Conservation (phyloP, 2,888 invertebrate genomes). For the Amaurobius ferox region DNA sequence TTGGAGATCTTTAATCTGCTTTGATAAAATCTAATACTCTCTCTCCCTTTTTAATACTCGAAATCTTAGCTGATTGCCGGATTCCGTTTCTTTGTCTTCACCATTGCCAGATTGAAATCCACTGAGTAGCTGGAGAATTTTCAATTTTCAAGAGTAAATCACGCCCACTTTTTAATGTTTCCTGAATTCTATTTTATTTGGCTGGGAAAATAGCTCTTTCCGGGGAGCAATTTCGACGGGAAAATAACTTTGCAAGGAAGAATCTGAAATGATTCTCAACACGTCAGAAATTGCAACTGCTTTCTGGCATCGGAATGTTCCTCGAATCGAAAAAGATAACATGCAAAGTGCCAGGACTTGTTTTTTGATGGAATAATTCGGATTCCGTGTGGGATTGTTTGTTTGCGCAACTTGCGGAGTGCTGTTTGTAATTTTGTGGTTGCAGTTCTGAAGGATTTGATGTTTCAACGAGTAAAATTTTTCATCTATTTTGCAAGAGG, state of each 20-base stretch:
- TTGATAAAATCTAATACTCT: constrained; percentile 66
- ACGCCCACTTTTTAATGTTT: constrained; percentile 63
- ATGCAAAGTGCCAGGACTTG: constrained; percentile 6
- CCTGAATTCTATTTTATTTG: constrained; percentile 40
- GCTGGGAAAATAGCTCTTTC: neutral
- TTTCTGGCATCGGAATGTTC: constrained; percentile 30
- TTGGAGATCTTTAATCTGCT: constrained; percentile 62
- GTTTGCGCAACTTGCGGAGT: constrained; percentile 17
- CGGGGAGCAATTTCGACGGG: neutral
- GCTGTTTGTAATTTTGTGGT: constrained; percentile 21
- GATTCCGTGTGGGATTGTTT: constrained; percentile 46
- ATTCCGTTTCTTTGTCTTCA: constrained; percentile 68
- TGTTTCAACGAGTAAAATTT: constrained; percentile 37
- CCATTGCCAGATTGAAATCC: constrained; percentile 46
- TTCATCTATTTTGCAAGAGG: neutral
- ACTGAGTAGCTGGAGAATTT: constrained; percentile 29
- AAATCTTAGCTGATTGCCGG: constrained; percentile 63
- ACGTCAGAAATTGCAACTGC: constrained; percentile 58
- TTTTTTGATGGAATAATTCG: constrained; percentile 63
- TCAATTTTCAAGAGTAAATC: constrained; percentile 60
- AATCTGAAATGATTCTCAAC: constrained; percentile 66
- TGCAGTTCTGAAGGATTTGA: constrained; percentile 5
- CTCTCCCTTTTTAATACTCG: constrained; percentile 37
- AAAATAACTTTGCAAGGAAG: constrained; percentile 52
- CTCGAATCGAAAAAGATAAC: constrained; percentile 8